These are phyloP conservation scores for Metaphire vulgaris DNA, from an alignment of 1,140 invertebrate species.

Conservation along the genomic window DNA sequence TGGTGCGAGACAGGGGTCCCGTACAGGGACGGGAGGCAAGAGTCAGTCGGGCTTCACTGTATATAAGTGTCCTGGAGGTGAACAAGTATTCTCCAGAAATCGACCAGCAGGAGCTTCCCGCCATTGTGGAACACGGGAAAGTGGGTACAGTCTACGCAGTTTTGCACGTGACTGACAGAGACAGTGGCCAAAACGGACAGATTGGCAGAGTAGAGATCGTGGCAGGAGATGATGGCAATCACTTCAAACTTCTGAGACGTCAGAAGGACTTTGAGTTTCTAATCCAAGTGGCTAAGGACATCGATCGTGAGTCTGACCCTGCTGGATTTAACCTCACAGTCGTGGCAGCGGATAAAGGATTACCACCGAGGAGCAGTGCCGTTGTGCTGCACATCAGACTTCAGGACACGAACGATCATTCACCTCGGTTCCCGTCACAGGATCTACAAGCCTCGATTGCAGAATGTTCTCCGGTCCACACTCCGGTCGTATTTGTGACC, in stretches of 20 bases:
- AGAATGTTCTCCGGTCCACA: constrained; percentile 80
- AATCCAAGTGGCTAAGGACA: constrained; percentile 53
- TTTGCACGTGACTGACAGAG: constrained; percentile 72
- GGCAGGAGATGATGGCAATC: constrained; percentile 69
- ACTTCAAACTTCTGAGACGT: constrained; percentile 65
- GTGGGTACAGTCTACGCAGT: constrained; percentile 66
- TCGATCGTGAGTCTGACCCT: constrained; percentile 63
- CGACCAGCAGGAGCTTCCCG: constrained; percentile 64
- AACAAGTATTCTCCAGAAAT: constrained; percentile 82
- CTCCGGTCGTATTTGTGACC: constrained; percentile 61
- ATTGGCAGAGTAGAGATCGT: constrained; percentile 77
- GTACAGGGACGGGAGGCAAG: constrained; percentile 56
- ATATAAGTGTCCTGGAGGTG: constrained; percentile 71
- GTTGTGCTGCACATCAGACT: constrained; percentile 55
- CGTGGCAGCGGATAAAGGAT: constrained; percentile 73
- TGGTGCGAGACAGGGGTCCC: constrained; percentile 74
- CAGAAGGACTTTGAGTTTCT: constrained; percentile 53
- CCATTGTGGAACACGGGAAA: constrained; percentile 66
- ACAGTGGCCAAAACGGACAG: constrained; percentile 73
- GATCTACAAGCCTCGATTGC: constrained; percentile 78
- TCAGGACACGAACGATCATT: constrained; percentile 75
- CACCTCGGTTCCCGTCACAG: constrained; percentile 78
- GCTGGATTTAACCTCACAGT: constrained; percentile 67
- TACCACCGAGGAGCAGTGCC: constrained; percentile 58
- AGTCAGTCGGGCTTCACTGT: constrained; percentile 65